phyloP scores from a whole-genome alignment of 1,140 invertebrate species.

The Mercenaria mercenaria region DNA sequence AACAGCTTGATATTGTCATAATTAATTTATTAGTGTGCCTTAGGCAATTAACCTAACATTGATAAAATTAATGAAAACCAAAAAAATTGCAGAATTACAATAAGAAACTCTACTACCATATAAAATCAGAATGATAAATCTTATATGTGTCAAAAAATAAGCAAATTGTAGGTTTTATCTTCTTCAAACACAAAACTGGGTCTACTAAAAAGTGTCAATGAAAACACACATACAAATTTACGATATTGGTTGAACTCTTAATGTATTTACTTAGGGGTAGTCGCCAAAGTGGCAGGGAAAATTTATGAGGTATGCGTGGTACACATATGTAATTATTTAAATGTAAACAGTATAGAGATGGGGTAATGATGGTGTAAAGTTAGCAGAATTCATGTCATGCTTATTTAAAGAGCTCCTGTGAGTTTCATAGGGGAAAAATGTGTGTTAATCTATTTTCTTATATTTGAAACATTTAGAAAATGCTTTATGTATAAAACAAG shows the following conservation, averaged over 20 bases:
- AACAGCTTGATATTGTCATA: no score
- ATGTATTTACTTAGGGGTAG: constrained; percentile 18
- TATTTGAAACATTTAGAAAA: no score
- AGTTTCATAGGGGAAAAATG: no score
- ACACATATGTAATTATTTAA: constrained; percentile 13
- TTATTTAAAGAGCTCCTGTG: no score
- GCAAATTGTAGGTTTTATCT: constrained; percentile 21
- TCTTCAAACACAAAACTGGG: constrained; percentile 10
- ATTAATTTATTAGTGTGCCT: no score
- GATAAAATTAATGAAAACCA: no score
- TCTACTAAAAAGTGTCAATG: constrained; percentile 12
- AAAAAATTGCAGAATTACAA: no score
- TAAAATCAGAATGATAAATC: background rate
- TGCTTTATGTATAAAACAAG: no score
- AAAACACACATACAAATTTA: constrained; percentile 26
- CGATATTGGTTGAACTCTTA: constrained; percentile 25
- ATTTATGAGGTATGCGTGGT: constrained; percentile 13
- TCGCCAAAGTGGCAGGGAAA: constrained; percentile 20
- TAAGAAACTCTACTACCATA: no score
- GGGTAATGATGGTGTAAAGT: background rate
- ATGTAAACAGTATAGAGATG: background rate
- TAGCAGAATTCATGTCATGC: background rate
- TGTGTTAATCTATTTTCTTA: no score
- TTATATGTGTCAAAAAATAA: background rate
- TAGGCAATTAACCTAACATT: no score